Base-by-base conservation (phyloP, 2,888 invertebrate species). In the Sussaba pulchella region DNA sequence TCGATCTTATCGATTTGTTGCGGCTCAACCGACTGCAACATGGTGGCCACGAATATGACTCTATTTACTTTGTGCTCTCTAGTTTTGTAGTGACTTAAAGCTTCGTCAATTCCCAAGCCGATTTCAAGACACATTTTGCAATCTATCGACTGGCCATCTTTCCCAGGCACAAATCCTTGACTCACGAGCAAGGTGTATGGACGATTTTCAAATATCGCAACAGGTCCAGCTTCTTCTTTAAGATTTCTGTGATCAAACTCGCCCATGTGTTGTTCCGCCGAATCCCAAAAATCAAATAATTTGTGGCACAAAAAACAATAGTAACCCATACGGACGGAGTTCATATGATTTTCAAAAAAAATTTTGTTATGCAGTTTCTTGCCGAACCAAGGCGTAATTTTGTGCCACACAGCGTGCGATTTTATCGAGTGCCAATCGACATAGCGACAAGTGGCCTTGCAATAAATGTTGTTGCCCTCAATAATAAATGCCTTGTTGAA, bases 231-330 rank as follows among this genome's bases (percentile, higher is more conserved):
- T 36, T 21, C 1, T 3, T 64, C 9, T 4, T 3, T 31, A 8
- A 19, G 24, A 0, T 63, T 26, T 17, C 9, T 5, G 36, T 70
- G 76, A 10, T 19, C 24, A 1, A 14, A 19, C 0, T 17, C n/a
- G 0, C n/a, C 9, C 1, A 57, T 9, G 17, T 77, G 70, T 9
- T 4, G 2, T n/a, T 17, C 31, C n/a, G 47, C 39, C 0, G 10
- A 10, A 8, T 26, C 66, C 71, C 47, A 71, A 14, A 26, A 14
- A 14, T 19, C n/a, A 10, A 77, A 66, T n/a, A 50, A 3, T 47
- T 31, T 1, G 0, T 77, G 59, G 59, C 71, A 77, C 26, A 77
- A 12, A 39, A 41, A 45, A 9, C 77, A 77, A 9, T 71, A 43
- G 54, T 45, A 64, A 0, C 4, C 1, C 0, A 1, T n/a, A 0